Evolutionary conservation across 2,113 vertebrate species (phyloP).

Genomic region (Corydoras maculifer): DNA sequence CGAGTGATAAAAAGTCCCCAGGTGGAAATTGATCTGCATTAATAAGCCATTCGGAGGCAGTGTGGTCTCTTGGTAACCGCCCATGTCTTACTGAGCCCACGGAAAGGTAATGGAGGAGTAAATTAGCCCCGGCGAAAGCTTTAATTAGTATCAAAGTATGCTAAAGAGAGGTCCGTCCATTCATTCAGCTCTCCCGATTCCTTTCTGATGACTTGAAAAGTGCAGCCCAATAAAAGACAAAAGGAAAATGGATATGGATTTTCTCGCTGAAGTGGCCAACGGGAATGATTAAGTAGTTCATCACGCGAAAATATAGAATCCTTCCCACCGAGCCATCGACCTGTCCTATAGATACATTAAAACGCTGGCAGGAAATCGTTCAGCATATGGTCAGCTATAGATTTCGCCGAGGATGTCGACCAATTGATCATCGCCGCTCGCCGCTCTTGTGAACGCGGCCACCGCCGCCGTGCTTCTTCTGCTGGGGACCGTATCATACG

Average conservation of each 20-base stretch:
- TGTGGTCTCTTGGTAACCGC: conserved; percentile 32
- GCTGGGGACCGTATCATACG: background rate
- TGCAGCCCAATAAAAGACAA: conserved; percentile 68
- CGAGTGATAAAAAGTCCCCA: no score
- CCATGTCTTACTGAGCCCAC: conserved; percentile 27
- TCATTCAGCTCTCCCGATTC: conserved; percentile 46
- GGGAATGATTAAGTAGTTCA: conserved; percentile 69
- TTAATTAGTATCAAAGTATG: conserved; percentile 60
- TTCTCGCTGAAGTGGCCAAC: conserved; percentile 61
- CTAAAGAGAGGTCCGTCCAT: conserved; percentile 51
- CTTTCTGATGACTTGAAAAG: conserved; percentile 58
- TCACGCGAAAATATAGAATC: conserved; percentile 68
- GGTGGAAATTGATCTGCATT: conserved; percentile 5
- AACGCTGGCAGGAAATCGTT: conserved; percentile 70
- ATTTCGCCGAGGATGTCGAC: conserved; percentile 48
- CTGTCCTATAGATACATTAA: conserved; percentile 64
- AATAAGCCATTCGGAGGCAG: conserved; percentile 24
- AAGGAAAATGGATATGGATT: conserved; percentile 68
- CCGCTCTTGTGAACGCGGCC: conserved; percentile 8
- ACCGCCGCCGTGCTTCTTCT: background rate
- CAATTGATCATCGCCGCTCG: conserved; percentile 56
- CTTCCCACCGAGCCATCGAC: conserved; percentile 62
- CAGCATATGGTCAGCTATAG: conserved; percentile 57
- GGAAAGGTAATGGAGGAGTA: conserved; percentile 48
- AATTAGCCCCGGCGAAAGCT: conserved; percentile 56